Percentiles rank a stretch among this genome's conserved stretches.
Evolutionary conservation across 2,888 invertebrate genomes (phyloP).

Genomic region (Aphodius granarius): DNA sequence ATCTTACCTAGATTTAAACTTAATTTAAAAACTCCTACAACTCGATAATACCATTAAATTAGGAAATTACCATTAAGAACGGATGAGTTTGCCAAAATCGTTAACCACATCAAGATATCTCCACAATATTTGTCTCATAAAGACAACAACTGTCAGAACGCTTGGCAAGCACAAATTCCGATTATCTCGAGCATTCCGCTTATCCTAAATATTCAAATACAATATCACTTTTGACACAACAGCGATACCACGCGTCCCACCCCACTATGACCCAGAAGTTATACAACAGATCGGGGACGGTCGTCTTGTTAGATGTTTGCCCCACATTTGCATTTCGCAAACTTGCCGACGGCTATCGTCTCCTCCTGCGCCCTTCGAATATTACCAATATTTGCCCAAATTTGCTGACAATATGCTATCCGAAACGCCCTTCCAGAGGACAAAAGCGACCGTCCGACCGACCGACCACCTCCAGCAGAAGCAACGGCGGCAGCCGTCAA

Average conservation of each 20-base stretch:
- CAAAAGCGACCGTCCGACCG: background rate
- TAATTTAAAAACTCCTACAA: no score
- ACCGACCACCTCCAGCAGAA: conserved; percentile 35
- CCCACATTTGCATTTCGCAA: background rate
- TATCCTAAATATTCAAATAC: background rate
- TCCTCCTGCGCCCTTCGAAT: background rate
- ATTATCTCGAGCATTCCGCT: background rate
- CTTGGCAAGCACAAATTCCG: background rate
- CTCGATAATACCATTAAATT: no score
- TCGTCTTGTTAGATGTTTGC: background rate
- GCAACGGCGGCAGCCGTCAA: conserved; percentile 30
- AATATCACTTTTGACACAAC: background rate
- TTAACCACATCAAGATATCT: no score
- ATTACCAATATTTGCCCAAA: background rate
- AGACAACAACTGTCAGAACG: background rate
- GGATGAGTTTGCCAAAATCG: no score
- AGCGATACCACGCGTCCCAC: background rate
- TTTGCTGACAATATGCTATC: background rate
- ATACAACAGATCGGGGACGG: background rate
- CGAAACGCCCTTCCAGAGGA: background rate
- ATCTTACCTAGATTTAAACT: no score
- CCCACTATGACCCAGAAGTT: background rate
- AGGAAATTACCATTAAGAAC: no score
- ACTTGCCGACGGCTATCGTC: background rate
- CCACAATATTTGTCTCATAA: no score